These are phyloP conservation scores for Aulostomus chinensis DNA, from an alignment of 2,797 vertebrate species.

Conservation along the genomic window DNA sequence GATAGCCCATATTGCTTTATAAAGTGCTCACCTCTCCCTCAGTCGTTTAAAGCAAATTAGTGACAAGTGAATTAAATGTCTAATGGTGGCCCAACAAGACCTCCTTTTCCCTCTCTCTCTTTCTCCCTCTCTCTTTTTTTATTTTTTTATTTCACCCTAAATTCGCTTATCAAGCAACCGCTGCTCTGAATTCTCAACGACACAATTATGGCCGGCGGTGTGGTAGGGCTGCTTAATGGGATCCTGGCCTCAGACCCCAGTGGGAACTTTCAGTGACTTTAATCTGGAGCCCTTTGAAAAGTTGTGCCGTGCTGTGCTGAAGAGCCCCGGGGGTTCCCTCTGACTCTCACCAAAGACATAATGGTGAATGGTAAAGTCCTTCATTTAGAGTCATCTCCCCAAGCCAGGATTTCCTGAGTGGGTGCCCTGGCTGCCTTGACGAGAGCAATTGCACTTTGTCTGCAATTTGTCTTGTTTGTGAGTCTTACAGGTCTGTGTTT, in stretches of 20 bases:
- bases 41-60: conserved; percentile 82
- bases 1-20: conserved; percentile 58
- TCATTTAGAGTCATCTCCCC: conserved; percentile 82
- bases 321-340: conserved; percentile 75
- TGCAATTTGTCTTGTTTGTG: conserved; percentile 73
- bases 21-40: conserved; percentile 72
- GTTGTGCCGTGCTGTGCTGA: conserved; percentile 77
- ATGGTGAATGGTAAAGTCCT: conserved; percentile 85
- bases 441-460: conserved; percentile 69
- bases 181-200: conserved; percentile 84
- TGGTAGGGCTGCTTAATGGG: conserved; percentile 82
- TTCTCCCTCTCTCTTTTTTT: conserved; percentile 42
- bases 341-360: conserved; percentile 83
- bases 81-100: conserved; percentile 72
- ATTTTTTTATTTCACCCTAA: conserved; percentile 77
- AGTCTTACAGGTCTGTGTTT: conserved; percentile 53
- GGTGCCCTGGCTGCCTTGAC: conserved; percentile 69
- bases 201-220: conserved; percentile 83
- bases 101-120: conserved; percentile 11
- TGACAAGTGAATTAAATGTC: conserved; percentile 67
- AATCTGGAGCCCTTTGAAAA: conserved; percentile 84
- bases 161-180: conserved; percentile 82
- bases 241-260: conserved; percentile 81
- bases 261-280: conserved; percentile 85
- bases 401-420: conserved; percentile 81